phyloP scores from a whole-genome alignment of 2,113 vertebrate genomes.

The Rhea americana region DNA sequence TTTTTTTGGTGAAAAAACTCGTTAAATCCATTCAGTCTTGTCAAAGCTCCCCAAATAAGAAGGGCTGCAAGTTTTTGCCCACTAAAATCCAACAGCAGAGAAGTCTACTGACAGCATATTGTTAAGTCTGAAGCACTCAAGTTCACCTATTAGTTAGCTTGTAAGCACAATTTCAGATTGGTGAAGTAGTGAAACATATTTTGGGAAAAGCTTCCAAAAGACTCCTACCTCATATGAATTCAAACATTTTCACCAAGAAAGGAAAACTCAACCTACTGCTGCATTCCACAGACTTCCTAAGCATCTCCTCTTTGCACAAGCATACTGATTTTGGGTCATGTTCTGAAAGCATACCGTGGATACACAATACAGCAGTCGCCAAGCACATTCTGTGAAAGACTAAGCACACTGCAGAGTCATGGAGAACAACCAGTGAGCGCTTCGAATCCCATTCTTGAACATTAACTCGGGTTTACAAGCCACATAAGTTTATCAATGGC shows the following conservation, averaged over 20 bases:
- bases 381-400: accelerated
- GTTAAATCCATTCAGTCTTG: neutral
- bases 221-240: neutral
- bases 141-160: neutral
- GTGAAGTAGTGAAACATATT: neutral
- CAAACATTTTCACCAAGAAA: neutral
- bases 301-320: neutral
- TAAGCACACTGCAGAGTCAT: neutral
- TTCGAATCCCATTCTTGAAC: neutral
- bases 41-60: neutral
- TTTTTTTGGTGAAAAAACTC: neutral
- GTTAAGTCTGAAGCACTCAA: neutral
- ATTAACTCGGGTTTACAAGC: neutral
- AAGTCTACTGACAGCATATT: neutral
- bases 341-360: accelerated
- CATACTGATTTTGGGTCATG: accelerated
- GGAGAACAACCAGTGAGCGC: neutral
- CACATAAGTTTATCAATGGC: accelerated
- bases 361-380: neutral
- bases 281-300: neutral
- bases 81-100: neutral
- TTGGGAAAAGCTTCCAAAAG: neutral
- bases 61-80: neutral
- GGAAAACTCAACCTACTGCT: neutral
- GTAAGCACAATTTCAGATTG: neutral